A percentile compares a stretch with the other conserved stretches of the same genome.
These are phyloP conservation scores for Dromas ardeola DNA, from an alignment of 2,113 vertebrate genomes.

Conservation along the genomic window DNA sequence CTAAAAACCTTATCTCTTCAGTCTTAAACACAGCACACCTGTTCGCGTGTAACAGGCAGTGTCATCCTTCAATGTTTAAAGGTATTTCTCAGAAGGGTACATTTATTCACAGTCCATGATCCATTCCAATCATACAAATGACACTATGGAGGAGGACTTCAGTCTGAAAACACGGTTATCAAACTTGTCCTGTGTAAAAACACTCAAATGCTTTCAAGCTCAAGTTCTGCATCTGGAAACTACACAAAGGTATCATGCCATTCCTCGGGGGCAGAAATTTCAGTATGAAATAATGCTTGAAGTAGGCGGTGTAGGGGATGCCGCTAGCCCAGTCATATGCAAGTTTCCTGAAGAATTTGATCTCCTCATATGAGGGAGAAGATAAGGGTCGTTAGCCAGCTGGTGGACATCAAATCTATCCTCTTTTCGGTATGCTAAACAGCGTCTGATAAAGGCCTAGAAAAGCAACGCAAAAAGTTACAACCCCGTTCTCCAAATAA, in stretches of 20 bases:
- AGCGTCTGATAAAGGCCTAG: slow-evolving; percentile 96
- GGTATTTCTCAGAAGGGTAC: slow-evolving; percentile 64
- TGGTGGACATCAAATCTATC: slow-evolving; percentile 96
- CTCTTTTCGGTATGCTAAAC: slow-evolving; percentile 97
- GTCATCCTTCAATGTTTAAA: slow-evolving; percentile 59
- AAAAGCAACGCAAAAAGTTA: not conserved
- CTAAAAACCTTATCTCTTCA: slow-evolving; percentile 66
- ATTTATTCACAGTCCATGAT: slow-evolving; percentile 74
- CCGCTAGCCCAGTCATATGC: slow-evolving; percentile 86
- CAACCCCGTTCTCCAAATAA: not conserved
- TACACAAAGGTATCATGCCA: slow-evolving; percentile 70
- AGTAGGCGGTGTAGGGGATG: slow-evolving; percentile 84
- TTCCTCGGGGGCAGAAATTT: slow-evolving; percentile 72
- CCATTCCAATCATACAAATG: slow-evolving; percentile 71
- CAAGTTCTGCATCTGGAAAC: slow-evolving; percentile 78
- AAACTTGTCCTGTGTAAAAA: slow-evolving; percentile 70
- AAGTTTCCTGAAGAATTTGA: slow-evolving; percentile 98
- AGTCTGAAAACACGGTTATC: slow-evolving; percentile 70
- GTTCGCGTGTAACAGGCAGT: slow-evolving; percentile 63
- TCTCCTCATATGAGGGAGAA: slow-evolving; percentile 97
- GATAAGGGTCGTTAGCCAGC: slow-evolving; percentile 94
- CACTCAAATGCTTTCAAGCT: slow-evolving; percentile 75
- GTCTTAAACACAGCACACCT: slow-evolving; percentile 64
- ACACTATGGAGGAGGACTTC: slow-evolving; percentile 62
- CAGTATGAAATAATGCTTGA: slow-evolving; percentile 94